A percentile compares a stretch with the other conserved stretches of the same genome.
Conservation (phyloP, 1,140 invertebrate species). For the Aphidius ervi region DNA sequence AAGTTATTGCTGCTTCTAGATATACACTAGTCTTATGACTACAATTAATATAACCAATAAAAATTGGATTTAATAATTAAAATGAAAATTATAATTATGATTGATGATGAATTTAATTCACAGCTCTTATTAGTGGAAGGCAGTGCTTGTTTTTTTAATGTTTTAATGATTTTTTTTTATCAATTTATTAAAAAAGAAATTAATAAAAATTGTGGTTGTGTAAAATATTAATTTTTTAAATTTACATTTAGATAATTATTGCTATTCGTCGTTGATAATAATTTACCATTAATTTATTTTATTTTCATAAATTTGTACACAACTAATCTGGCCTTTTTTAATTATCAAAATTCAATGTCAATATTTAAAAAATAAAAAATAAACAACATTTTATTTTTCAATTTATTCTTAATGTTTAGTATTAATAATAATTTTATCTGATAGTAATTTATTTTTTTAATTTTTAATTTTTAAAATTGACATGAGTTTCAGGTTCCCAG, state of each 20-base stretch:
- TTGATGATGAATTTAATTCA: constrained; percentile 30
- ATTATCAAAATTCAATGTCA: constrained; percentile 31
- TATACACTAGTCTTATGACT: too few relatives aligned
- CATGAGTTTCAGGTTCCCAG: too few relatives aligned
- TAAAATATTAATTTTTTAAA: constrained; percentile 24
- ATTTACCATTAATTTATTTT: constrained; percentile 9
- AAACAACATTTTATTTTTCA: too few relatives aligned
- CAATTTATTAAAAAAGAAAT: constrained; percentile 4
- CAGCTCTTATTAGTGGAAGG: constrained; percentile 40
- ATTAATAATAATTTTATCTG: too few relatives aligned
- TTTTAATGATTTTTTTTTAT: constrained; percentile 17
- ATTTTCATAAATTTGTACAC: constrained; percentile 27
- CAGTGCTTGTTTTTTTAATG: constrained; percentile 35
- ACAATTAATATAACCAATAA: too few relatives aligned
- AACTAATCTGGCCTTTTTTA: neutral
- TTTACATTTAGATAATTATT: constrained; percentile 46
- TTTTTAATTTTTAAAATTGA: too few relatives aligned
- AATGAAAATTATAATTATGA: neutral
- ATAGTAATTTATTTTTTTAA: too few relatives aligned
- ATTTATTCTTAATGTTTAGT: too few relatives aligned
- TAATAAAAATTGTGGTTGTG: neutral
- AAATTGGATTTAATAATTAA: too few relatives aligned
- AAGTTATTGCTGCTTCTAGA: too few relatives aligned
- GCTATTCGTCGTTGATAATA: constrained; percentile 33
- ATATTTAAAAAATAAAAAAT: neutral